phyloP scores from a whole-genome alignment of 2,113 vertebrate species.

The Mugil cephalus region DNA sequence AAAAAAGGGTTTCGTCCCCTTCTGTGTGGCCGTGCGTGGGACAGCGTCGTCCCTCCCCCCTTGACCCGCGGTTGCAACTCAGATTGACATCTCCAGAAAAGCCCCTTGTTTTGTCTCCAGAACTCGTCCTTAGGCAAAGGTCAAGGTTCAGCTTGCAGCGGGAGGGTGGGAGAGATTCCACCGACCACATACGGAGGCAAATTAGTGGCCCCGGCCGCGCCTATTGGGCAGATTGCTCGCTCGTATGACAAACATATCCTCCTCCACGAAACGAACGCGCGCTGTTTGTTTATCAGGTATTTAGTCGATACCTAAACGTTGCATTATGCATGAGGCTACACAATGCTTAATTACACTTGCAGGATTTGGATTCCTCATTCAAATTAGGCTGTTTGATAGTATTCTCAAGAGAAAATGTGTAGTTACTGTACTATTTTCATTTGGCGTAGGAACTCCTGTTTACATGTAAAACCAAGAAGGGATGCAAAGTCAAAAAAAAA shows the following conservation, averaged over 20 bases:
- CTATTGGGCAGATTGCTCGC: constrained; percentile 32
- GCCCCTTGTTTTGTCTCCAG: constrained; percentile 59
- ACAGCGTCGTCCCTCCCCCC: constrained; percentile 48
- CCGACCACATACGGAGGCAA: constrained; percentile 46
- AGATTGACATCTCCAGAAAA: constrained; percentile 59
- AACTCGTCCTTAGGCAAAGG: constrained; percentile 56
- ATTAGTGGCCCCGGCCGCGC: constrained; percentile 40
- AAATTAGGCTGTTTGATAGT: constrained; percentile 70
- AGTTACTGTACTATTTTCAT: constrained; percentile 74
- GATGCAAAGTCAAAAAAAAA: constrained; percentile 33
- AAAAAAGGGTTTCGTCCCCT: constrained; percentile 32
- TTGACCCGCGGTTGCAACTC: constrained; percentile 77
- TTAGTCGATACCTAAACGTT: constrained; percentile 67
- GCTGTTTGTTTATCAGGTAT: constrained; percentile 75
- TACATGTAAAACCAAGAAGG: constrained; percentile 45
- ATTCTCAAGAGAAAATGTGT: constrained; percentile 70
- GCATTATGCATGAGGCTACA: constrained; percentile 75
- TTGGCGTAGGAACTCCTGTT: constrained; percentile 52
- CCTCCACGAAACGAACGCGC: constrained; percentile 33
- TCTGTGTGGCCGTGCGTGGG: constrained; percentile 75
- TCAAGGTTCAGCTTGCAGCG: constrained; percentile 66
- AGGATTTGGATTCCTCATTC: constrained; percentile 71
- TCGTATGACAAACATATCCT: constrained; percentile 46
- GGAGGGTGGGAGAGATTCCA: constrained; percentile 49
- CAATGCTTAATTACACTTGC: constrained; percentile 77